Evolutionary conservation across 2,113 vertebrate genomes (phyloP).

Genomic region (Rhinolophus sinicus): DNA sequence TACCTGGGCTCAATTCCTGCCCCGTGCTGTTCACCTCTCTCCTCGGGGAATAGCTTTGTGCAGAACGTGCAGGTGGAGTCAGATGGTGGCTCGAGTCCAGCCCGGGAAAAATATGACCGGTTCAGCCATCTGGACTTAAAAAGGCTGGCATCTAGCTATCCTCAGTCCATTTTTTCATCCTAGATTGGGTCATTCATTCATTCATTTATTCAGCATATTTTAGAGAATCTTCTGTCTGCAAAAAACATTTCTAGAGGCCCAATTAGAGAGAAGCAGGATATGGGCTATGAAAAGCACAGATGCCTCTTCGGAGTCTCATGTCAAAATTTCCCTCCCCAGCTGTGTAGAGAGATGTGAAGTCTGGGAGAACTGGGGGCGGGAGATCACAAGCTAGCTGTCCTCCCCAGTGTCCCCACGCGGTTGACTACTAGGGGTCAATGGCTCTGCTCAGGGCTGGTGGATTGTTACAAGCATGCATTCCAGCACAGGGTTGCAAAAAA

Average conservation of each 20-base stretch:
- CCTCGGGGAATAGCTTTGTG: neutral
- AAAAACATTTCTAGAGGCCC: slow-evolving; percentile 39
- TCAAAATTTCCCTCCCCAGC: neutral
- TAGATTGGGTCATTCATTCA: neutral
- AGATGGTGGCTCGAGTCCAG: neutral
- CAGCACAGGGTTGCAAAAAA: neutral
- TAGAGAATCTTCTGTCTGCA: neutral
- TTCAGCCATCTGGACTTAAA: neutral
- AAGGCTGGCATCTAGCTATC: neutral
- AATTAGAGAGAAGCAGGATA: slow-evolving; percentile 26
- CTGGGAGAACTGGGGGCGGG: neutral
- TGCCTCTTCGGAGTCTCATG: neutral
- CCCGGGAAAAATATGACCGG: too few relatives aligned
- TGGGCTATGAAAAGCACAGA: slow-evolving; percentile 18
- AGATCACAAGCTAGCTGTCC: neutral
- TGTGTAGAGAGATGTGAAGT: neutral
- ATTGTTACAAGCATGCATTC: neutral
- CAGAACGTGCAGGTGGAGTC: neutral
- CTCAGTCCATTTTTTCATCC: neutral
- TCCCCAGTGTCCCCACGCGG: too few relatives aligned
- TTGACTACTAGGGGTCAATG: too few relatives aligned
- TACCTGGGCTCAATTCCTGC: neutral
- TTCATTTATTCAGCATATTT: neutral
- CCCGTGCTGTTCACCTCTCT: rapidly evolving
- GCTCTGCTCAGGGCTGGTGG: neutral